phyloP scores from a whole-genome alignment of 2,888 invertebrate species.

The Tuberolachnus salignus region DNA sequence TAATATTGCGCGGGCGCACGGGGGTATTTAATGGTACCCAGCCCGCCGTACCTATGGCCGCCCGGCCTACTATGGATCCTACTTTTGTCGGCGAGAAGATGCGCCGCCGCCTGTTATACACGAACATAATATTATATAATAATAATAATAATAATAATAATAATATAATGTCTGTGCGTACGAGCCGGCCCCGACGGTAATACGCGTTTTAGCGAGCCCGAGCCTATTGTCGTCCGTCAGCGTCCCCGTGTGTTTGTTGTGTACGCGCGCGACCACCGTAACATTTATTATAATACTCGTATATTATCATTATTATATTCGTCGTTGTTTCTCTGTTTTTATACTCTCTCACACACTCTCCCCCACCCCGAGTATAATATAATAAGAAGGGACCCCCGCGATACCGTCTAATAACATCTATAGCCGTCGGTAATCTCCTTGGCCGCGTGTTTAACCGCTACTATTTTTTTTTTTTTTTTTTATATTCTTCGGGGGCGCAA shows the following conservation, averaged over 20 bases:
- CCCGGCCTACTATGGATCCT: background rate
- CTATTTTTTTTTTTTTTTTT: too few species aligned
- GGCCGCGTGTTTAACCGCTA: too few species aligned
- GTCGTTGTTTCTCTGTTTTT: slow-evolving; percentile 27
- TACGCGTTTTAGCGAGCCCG: background rate
- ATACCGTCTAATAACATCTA: too few species aligned
- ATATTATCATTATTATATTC: background rate
- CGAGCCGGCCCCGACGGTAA: background rate
- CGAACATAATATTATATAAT: too few species aligned
- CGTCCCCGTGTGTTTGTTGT: slow-evolving; percentile 2
- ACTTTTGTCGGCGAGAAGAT: slow-evolving; percentile 41
- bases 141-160: slow-evolving; percentile 42
- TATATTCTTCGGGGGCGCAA: slow-evolving; percentile 32
- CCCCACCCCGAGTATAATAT: too few species aligned
- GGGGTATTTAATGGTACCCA: slow-evolving; percentile 39
- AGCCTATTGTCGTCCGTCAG: slow-evolving; percentile 48
- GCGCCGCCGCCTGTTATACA: too few species aligned
- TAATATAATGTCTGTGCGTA: background rate
- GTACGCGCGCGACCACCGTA: background rate
- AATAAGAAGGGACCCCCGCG: too few species aligned
- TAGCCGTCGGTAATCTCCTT: slow-evolving; percentile 46
- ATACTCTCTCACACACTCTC: background rate
- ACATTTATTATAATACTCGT: too few species aligned
- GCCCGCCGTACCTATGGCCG: too few species aligned
- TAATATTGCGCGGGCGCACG: background rate